These are phyloP conservation scores for Aphelocoma coerulescens DNA, from an alignment of 2,113 vertebrate species.

Conservation along the genomic window DNA sequence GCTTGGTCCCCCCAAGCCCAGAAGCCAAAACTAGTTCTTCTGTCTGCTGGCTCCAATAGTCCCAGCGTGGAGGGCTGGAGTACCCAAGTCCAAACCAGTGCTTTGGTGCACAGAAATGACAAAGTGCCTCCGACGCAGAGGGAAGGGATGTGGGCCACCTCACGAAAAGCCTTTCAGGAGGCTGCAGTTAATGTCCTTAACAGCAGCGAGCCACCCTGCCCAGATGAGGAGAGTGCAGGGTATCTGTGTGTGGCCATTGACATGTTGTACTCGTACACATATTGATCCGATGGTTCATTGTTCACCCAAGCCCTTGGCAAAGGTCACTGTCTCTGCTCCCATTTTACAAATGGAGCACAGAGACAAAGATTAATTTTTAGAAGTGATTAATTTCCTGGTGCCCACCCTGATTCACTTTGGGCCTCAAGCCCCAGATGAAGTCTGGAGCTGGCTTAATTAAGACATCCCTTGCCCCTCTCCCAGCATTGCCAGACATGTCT, in stretches of 20 bases:
- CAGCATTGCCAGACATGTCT: neutral
- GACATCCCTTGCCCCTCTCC: neutral
- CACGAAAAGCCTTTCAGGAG: neutral
- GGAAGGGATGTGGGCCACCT: neutral
- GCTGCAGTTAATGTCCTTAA: neutral
- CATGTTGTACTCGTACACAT: constrained; percentile 10
- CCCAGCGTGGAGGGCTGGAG: accelerated
- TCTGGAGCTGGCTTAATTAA: neutral
- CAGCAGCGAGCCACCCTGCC: neutral
- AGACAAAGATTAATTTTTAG: constrained; percentile 4
- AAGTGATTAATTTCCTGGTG: constrained; percentile 17
- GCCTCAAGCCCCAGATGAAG: neutral
- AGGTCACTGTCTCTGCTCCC: constrained; percentile 26
- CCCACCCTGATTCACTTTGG: neutral
- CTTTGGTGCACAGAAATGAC: accelerated
- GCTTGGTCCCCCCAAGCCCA: neutral
- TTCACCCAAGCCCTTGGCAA: constrained; percentile 52
- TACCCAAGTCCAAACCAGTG: accelerated
- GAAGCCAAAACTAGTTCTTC: neutral
- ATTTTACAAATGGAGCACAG: neutral
- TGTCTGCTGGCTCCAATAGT: neutral
- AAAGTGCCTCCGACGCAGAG: accelerated
- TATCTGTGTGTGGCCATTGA: neutral
- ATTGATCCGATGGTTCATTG: constrained; percentile 30
- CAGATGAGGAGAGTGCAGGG: neutral